phyloP scores from a whole-genome alignment of 1,140 invertebrate genomes.

The Drosophila triauraria region DNA sequence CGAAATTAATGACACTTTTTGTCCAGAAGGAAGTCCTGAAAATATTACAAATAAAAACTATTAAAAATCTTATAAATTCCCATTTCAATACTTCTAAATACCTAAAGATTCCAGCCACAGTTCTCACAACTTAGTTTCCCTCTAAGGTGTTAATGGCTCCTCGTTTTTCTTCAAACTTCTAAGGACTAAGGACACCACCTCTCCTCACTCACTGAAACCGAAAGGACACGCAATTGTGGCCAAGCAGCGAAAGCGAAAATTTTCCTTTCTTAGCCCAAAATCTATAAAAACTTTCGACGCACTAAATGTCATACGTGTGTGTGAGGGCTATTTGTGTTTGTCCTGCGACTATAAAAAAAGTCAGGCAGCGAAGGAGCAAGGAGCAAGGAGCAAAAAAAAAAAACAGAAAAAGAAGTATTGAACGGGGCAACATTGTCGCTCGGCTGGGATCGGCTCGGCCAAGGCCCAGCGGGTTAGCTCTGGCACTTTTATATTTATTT shows the following conservation, averaged over 20 bases:
- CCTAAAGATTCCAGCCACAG: no score
- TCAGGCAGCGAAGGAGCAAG: background rate
- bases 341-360: slow-evolving; percentile 49
- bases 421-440: slow-evolving; percentile 1
- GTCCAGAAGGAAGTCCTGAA: no score
- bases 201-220: slow-evolving; percentile 1
- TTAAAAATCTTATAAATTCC: no score
- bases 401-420: background rate
- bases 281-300: slow-evolving; percentile 40
- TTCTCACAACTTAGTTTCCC: background rate
- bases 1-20: no score
- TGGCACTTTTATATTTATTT: slow-evolving; percentile 15
- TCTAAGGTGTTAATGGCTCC: background rate
- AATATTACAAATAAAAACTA: no score
- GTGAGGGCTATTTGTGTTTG: slow-evolving; percentile 30
- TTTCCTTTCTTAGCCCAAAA: slow-evolving; percentile 28
- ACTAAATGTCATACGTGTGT: slow-evolving; percentile 36
- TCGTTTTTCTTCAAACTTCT: background rate
- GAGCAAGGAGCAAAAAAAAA: background rate
- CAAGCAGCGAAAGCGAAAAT: slow-evolving; percentile 36
- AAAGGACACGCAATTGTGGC: slow-evolving; percentile 39
- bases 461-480: slow-evolving; percentile 30
- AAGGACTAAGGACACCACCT: background rate
- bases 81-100: no score
- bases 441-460: background rate